Evolutionary conservation across 1,140 invertebrate species (phyloP), one percentile per base, ranked within the genome.

Genomic region (Ceratina australensis): DNA sequence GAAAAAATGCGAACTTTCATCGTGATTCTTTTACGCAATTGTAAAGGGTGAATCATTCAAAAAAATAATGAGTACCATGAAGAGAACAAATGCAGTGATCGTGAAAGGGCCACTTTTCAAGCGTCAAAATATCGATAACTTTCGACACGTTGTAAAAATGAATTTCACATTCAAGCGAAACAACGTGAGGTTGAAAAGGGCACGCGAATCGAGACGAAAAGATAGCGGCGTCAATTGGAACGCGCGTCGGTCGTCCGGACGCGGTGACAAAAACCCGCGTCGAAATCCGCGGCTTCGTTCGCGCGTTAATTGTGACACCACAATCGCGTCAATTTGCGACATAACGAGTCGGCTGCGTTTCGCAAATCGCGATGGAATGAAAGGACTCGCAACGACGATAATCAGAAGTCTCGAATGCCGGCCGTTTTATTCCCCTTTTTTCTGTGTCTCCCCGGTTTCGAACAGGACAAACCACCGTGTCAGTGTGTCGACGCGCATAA

Each of bases 401-500:
- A 18, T n/a, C 12, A 13, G 66, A n/a, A 65, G 65, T 65, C 28
- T 71, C 78, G 56, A 75, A 69, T 80, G 49, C 10, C 67, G 50
- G 13, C 1, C 22, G 5, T 59, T 42, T 50, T 74, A 60, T 20
- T 64, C n/a, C 18, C 24, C 71, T 66, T 76, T 77, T 85, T 71
- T 49, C 56, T 66, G 33, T 42, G 33, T 42, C 33, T 54, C 57
- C 59, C 67, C 22, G 12, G 16, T 24, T 15, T 59, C 42, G 18
- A 33, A 24, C 73, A 12, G 68, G 56, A 54, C 63, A 79, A 68
- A 82, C 75, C 80, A 84, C 76, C 79, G 79, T 85, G 84, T 85
- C 83, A 85, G 82, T 82, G 72, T 85, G 81, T 84, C 82, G 82
- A 81, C 76, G 82, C 73, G 86, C 75, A 81, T 88, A 88, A 87